These are phyloP conservation scores for Drosophila hydei DNA, from an alignment of 1,140 invertebrate genomes.

Conservation along the genomic window DNA sequence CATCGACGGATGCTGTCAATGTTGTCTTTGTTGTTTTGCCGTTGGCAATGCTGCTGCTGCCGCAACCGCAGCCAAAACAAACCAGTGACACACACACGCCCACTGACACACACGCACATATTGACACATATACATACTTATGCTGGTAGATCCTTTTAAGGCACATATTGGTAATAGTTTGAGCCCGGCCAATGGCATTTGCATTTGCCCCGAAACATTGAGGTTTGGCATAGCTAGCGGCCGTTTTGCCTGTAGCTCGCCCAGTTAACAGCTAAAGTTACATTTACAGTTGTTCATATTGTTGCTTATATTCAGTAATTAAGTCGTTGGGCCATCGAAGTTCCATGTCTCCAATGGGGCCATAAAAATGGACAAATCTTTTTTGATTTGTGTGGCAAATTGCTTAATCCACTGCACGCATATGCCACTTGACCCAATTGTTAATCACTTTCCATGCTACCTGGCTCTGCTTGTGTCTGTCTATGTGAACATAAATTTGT, in stretches of 20 bases:
- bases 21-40: constrained; percentile 34
- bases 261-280: constrained; percentile 44
- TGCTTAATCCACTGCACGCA: constrained; percentile 74
- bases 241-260: constrained; percentile 14
- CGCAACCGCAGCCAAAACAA: constrained; percentile 73
- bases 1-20: constrained; percentile 39
- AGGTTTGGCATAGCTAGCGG: constrained; percentile 44
- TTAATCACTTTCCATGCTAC: constrained; percentile 67
- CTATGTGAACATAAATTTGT: constrained; percentile 69
- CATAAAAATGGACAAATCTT: constrained; percentile 64
- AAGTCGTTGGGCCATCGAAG: constrained; percentile 7
- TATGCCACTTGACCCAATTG: constrained; percentile 79
- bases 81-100: constrained; percentile 27
- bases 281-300: constrained; percentile 22
- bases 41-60: constrained; percentile 32
- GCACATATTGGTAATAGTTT: constrained; percentile 33
- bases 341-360: constrained; percentile 18
- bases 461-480: constrained; percentile 1
- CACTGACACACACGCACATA: constrained; percentile 7
- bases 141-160: constrained; percentile 17
- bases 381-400: constrained; percentile 78
- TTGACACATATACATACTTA: background rate
- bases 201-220: constrained; percentile 38
- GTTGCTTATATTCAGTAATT: constrained; percentile 35
- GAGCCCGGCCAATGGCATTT: constrained; percentile 41